Percentiles rank a stretch among this genome's conserved stretches.
Evolutionary conservation across 1,140 invertebrate genomes (phyloP).

Genomic region (Drosophila rufa): DNA sequence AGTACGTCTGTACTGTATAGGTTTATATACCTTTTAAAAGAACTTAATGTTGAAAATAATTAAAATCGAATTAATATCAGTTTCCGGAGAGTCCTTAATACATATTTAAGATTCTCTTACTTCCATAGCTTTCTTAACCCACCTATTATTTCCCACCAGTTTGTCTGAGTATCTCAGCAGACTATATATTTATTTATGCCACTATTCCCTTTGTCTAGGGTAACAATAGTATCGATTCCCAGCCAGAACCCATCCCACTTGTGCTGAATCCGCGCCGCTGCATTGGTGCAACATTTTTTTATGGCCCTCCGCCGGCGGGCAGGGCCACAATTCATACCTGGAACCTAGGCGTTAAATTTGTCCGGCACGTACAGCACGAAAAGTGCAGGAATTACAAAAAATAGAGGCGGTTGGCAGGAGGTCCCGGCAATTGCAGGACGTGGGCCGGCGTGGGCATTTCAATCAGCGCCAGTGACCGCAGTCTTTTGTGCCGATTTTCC

Average conservation of each 20-base stretch:
- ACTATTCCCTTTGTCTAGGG: conserved; percentile 14
- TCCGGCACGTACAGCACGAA: conserved; percentile 40
- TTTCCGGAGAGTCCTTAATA: no score
- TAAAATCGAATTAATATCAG: no score
- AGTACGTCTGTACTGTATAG: no score
- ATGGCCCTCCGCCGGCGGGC: conserved; percentile 31
- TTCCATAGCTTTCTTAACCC: no score
- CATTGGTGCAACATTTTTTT: conserved; percentile 32
- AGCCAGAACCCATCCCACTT: background rate
- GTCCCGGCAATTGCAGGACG: conserved; percentile 20
- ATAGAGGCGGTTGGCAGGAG: conserved; percentile 4
- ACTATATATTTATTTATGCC: background rate
- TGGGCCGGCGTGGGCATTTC: conserved; percentile 52
- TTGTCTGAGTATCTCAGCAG: background rate
- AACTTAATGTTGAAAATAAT: no score
- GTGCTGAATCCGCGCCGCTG: conserved; percentile 10
- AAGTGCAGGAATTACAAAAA: conserved; percentile 3
- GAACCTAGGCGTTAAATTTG: conserved; percentile 66
- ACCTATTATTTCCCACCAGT: background rate
- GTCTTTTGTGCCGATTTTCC: conserved; percentile 31
- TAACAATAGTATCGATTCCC: conserved; percentile 3
- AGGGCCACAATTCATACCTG: conserved; percentile 60
- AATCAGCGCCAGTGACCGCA: conserved; percentile 51
- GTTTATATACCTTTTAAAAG: no score
- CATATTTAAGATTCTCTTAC: no score